Base-by-base conservation (phyloP, 2,888 invertebrate genomes). In the Euplagia quadripunctaria region DNA sequence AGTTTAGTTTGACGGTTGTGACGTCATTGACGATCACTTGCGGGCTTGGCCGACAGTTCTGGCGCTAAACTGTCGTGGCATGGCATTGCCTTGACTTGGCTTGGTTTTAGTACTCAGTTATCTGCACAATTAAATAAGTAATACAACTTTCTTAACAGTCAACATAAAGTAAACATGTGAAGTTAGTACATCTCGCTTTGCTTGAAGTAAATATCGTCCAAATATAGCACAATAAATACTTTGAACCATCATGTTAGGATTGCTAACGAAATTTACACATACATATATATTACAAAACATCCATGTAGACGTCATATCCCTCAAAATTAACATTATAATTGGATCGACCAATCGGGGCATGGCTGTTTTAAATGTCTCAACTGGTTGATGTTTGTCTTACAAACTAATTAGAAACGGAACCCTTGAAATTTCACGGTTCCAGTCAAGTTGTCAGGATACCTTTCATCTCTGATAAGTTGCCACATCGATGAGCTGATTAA, bases 371-470 rank as follows among this genome's bases (percentile, higher is more conserved):
- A 87, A 87, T 86, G 82, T 82, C 76, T 81, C 81, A 86, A 85
- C 85, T 82, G 84, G 73, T 64, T 79, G 81, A 73, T 88, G 86
- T 89, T 89, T 90, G 86, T 88, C 84, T 89, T 86, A 81, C 80
- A 82, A 82, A 80, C 86, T 90, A 90, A 91, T 91, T 91, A 89
- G 80, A 74, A 83, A 77, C 68, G 81, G 76, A 73, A 84, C 76
- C 85, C 81, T 87, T 84, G 83, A 85, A 86, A 86, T 87, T 86
- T 86, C 86, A 82, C 83, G 85, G 78, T 83, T 82, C 75, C 74
- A 71, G 68, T 20, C 41, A 41, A 75, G 63, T 76, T 78, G 43
- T 46, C 42, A 66, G 69, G 58, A 41, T 72, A 52, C 74, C 73
- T 83, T 77, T 77, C 76, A 77, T 79, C 71, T 79, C 46, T 71